Evolutionary conservation across 2,113 vertebrate genomes (phyloP), one percentile per base, ranked within the genome.

Genomic region (Gambusia affinis): DNA sequence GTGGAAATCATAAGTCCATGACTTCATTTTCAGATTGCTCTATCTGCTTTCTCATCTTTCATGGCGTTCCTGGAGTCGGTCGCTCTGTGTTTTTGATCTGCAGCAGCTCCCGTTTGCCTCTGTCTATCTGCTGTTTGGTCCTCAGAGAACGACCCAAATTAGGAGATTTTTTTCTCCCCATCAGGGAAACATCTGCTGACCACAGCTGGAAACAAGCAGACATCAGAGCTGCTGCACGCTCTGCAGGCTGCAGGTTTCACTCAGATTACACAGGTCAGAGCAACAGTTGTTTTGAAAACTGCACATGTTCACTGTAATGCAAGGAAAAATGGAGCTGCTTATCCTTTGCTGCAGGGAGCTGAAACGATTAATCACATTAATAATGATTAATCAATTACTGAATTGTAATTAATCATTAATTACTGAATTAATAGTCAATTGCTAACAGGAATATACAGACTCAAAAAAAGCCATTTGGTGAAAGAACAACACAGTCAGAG

Each of bases 1-100:
- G 70, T 74, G 35, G 60, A 12, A 79, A 77, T 72, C 60, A 75
- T 62, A 60, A 68, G 60, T 72, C 81, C 33, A 79, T 31, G 74
- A 84, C 77, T 66, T 73, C 0, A 57, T 68, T 70, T 80, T 66
- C 51, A n/a, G 51, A 69, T 42, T 28, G 29, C 33, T 68, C 60
- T 54, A 60, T 60, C 69, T 28, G 29, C 8, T 42, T 27, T 60
- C 35, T 12, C 24, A 3, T 63, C 66, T 66, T 39, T 42, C 12
- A 31, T 44, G 64, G 57, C 51, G 64, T 24, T 0, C n/a, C 27
- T 67, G 39, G 14, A 72, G 33, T 60, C 66, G 54, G 47, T 61
- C 60, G n/a, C 30, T 62, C 60, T 61, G 6, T 4, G 8, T 44
- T 74, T 39, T 75, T 76, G 44, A 2, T 28, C 65, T 51, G 0